Evolutionary conservation across 2,888 invertebrate genomes (phyloP), one percentile per base, ranked within the genome.

Genomic region (Crossocerus cetratus): DNA sequence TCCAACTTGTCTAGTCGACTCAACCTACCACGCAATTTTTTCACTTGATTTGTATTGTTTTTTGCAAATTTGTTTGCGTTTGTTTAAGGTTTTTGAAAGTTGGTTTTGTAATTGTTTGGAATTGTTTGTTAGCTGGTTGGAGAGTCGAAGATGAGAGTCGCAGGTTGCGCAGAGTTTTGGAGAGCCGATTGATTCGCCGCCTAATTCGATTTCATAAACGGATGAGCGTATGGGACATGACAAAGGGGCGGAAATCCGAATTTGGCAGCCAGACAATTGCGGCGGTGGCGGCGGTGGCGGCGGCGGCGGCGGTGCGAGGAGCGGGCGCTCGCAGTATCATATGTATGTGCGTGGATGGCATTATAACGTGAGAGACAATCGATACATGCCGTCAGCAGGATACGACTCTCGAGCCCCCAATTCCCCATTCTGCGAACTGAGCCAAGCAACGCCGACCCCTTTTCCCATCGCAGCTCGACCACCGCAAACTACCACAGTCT

Each of bases 291-390:
- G 32, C 32, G 32, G 32, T 0, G 3, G 11, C 32, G n/a, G n/a
- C n/a, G n/a, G 32, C 49, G 49, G 14, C 11, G 8, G 16, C 49
- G 14, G 71, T 67, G 74, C 77, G 72, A 68, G 76, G 73, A 74
- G 69, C 73, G 76, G 78, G 72, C 75, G 71, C 69, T 64, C 75
- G 76, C 76, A 77, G 64, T 65, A 69, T 72, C 72, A 74, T 72
- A 74, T 77, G 81, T 83, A 83, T 77, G 81, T 83, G 84, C 83
- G 82, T 83, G 79, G 81, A 81, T 78, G 78, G 83, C 83, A 87
- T 86, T 85, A 87, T 86, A 86, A 85, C 80, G 82, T 80, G 72
- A 77, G 32, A 32, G 85, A 87, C 86, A 87, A 88, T 88, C 88
- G 86, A 88, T 88, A 87, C 83, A 86, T 82, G 79, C 84, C 81